A percentile compares a stretch with the other conserved stretches of the same genome.
phyloP scores from a whole-genome alignment of 35 echinoderm and acorn worm genomes.

The Anneissia japonica region DNA sequence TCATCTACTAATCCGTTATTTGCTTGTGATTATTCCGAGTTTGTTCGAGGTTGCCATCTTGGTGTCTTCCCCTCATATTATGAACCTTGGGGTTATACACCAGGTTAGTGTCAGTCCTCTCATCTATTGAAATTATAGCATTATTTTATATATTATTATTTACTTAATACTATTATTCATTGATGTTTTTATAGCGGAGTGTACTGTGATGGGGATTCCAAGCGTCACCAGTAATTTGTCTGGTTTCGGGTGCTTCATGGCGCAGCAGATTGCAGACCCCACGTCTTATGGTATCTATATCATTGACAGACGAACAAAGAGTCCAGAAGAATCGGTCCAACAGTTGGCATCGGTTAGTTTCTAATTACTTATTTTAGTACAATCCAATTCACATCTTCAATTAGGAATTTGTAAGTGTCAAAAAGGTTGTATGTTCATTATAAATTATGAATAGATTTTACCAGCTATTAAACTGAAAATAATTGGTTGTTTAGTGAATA shows the following conservation, averaged over 20 bases:
- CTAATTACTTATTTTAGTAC: too few relatives aligned
- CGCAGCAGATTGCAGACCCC: constrained; percentile 85
- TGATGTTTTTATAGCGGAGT: constrained; percentile 69
- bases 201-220: constrained; percentile 98
- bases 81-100: constrained; percentile 98
- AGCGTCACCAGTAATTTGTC: constrained; percentile 94
- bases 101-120: constrained; percentile 72
- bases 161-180: too few relatives aligned
- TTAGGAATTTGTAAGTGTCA: too few relatives aligned
- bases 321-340: constrained; percentile 69
- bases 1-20: constrained; percentile 95
- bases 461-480: too few relatives aligned
- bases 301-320: constrained; percentile 77
- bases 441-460: too few relatives aligned
- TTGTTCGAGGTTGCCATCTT: constrained; percentile 89
- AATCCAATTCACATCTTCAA: too few relatives aligned
- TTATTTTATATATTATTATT: too few relatives aligned
- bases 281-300: constrained; percentile 96
- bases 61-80: constrained; percentile 98
- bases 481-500: too few relatives aligned
- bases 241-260: constrained; percentile 92
- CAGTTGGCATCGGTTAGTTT: constrained; percentile 77
- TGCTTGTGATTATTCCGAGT: constrained; percentile 96
- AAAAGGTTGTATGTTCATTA: too few relatives aligned
- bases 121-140: too few relatives aligned